Base-by-base conservation (phyloP, 2,797 vertebrate genomes). In the Thaleichthys pacificus region DNA sequence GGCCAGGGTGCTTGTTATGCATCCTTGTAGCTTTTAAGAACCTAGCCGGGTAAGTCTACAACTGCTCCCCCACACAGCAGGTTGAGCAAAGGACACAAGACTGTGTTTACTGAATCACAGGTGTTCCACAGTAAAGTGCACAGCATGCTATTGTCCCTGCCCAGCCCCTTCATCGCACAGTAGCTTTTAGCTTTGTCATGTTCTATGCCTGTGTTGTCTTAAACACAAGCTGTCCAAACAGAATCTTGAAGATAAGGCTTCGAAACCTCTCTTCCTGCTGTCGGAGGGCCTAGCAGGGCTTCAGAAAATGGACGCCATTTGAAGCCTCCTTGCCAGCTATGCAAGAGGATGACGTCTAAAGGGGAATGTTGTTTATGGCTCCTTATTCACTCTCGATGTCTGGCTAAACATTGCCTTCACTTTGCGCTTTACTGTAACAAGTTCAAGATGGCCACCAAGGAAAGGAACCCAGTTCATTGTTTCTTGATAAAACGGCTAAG, bases 191-290 rank as follows among this genome's bases (percentile, higher is more conserved):
- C 28, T 15, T 35, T 58, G 54, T 58, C 47, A 67, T 26, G n/a
- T 24, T 56, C 49, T 19, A 30, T 32, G 26, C 6, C 49, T 22
- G 54, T 58, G 51, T 7, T 22, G 51, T 60, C 28, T 4, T 38
- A 54, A 35, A 26, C 67, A 58, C 66, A 35, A 65, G 51, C 68
- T 69, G 68, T 69, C 61, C 63, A 69, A 69, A 69, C 68, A 69
- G 54, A 35, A n/a, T 12, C 0, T 28, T 15, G 68, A 28, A 22
- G 68, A 69, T 69, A 58, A 35, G 68, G 56, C 54, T 69, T 58
- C 22, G 56, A 58, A 24, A 12, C 8, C 51, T 68, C 51, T 19
- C 49, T 11, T 51, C 49, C 17, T 57, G 51, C 28, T 56, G 66
- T 54, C 66, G 51, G 24, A 30, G 24, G 54, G 38, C 49, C 21